Evolutionary conservation across 2,888 invertebrate genomes (phyloP).

Genomic region (Digitonthophagus gazella): DNA sequence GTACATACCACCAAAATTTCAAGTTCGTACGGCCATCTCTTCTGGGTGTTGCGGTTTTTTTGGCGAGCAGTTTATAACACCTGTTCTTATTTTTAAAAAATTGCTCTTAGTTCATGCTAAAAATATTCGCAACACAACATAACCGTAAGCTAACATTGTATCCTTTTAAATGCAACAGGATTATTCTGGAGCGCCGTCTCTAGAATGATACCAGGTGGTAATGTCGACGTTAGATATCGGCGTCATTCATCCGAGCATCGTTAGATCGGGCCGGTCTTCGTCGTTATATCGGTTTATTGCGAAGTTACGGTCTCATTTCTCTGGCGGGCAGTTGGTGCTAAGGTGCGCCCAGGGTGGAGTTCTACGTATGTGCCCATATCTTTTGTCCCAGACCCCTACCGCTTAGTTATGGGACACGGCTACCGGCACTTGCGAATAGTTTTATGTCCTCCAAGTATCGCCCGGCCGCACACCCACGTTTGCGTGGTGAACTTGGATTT

Average conservation of each 20-base stretch:
- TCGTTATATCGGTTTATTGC: background rate
- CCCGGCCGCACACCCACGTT: background rate
- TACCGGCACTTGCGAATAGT: background rate
- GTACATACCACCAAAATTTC: no score
- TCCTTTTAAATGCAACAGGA: no score
- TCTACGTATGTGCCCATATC: background rate
- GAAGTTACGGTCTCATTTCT: background rate
- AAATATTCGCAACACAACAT: no score
- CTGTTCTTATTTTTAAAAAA: no score
- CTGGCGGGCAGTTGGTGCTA: background rate
- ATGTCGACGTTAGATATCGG: conserved; percentile 9
- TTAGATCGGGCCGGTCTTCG: conserved; percentile 17
- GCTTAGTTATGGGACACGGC: background rate
- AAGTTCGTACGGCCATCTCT: no score
- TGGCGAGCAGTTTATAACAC: no score
- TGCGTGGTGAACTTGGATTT: background rate
- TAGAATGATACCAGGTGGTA: background rate
- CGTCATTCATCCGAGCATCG: conserved; percentile 21
- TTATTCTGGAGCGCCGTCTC: no score
- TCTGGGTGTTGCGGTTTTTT: no score
- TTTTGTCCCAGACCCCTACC: background rate
- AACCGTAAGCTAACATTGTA: no score
- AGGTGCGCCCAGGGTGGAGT: background rate
- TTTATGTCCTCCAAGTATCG: background rate
- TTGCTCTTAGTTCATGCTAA: no score